Conservation (phyloP, 2,888 invertebrate species). For the Phaonia tiefii region DNA sequence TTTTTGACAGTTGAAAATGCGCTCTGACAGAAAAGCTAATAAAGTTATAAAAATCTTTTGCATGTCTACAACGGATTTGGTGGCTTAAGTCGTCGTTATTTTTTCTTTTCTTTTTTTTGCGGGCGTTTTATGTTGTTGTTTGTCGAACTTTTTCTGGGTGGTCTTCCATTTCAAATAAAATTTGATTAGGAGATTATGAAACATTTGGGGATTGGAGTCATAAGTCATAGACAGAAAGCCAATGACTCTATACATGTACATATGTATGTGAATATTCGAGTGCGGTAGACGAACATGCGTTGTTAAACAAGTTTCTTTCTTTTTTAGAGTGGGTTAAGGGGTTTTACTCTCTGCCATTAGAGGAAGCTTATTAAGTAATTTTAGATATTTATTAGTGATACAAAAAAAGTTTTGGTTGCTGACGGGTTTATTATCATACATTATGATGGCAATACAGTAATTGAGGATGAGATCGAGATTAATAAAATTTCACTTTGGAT, state of each 20-base stretch:
- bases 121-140: conserved; percentile 4
- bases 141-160: conserved; percentile 54
- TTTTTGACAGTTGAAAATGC: conserved; percentile 56
- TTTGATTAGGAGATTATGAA: conserved; percentile 46
- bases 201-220: conserved; percentile 6
- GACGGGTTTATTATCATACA: conserved; percentile 40
- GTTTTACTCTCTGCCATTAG: neutral
- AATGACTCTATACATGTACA: neutral
- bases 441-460: neutral
- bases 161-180: conserved; percentile 57
- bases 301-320: neutral
- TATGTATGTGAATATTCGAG: neutral
- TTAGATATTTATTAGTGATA: conserved; percentile 29
- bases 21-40: conserved; percentile 56
- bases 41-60: conserved; percentile 64
- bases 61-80: conserved; percentile 54
- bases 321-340: neutral
- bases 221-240: conserved; percentile 34
- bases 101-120: neutral
- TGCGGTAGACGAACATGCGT: neutral
- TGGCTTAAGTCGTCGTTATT: conserved; percentile 14
- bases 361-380: conserved; percentile 32
- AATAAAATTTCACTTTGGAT: neutral
- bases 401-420: conserved; percentile 35
- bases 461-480: conserved; percentile 19